A percentile compares a stretch with the other conserved stretches of the same genome.
Conservation (phyloP, 2,113 vertebrate genomes). For the Brachyhypopomus occidentalis region DNA sequence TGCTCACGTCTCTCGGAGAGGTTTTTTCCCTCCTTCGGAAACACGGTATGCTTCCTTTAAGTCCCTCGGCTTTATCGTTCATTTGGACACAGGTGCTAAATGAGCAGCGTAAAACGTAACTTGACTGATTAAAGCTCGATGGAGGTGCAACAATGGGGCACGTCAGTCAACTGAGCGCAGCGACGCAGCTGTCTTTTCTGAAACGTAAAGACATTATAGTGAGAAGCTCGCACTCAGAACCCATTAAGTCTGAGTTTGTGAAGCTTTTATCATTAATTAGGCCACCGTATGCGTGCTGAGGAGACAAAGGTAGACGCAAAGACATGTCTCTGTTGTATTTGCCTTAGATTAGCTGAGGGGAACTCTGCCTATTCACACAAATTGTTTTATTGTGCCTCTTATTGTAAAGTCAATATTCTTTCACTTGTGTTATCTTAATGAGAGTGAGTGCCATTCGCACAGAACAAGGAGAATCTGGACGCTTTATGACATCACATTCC, state of each 20-base stretch:
- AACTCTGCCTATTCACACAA: conserved; percentile 50
- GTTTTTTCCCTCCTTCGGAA: no score
- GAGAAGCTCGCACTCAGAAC: conserved; percentile 40
- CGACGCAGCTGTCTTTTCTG: background rate
- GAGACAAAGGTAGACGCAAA: conserved; percentile 30
- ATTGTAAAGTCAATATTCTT: conserved; percentile 64
- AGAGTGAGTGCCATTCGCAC: conserved; percentile 33
- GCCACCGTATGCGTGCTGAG: background rate
- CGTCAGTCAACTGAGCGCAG: conserved; percentile 12
- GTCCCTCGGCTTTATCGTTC: no score
- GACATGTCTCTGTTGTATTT: conserved; percentile 60
- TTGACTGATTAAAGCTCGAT: conserved; percentile 24
- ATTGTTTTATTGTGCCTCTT: conserved; percentile 66
- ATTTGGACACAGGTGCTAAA: background rate
- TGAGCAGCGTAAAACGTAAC: background rate
- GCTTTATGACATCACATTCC: conserved; percentile 52
- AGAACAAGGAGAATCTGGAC: conserved; percentile 20
- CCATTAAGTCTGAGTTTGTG: conserved; percentile 47
- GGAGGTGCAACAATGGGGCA: conserved; percentile 3
- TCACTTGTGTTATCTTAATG: conserved; percentile 47
- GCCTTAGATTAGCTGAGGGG: conserved; percentile 59
- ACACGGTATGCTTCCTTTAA: background rate
- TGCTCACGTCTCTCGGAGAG: no score
- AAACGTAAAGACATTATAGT: conserved; percentile 28
- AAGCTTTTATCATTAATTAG: conserved; percentile 51